Percentiles rank a stretch among this genome's conserved stretches.
These are phyloP conservation scores for Channallabes apus DNA, from an alignment of 2,797 vertebrate genomes.

Conservation along the genomic window DNA sequence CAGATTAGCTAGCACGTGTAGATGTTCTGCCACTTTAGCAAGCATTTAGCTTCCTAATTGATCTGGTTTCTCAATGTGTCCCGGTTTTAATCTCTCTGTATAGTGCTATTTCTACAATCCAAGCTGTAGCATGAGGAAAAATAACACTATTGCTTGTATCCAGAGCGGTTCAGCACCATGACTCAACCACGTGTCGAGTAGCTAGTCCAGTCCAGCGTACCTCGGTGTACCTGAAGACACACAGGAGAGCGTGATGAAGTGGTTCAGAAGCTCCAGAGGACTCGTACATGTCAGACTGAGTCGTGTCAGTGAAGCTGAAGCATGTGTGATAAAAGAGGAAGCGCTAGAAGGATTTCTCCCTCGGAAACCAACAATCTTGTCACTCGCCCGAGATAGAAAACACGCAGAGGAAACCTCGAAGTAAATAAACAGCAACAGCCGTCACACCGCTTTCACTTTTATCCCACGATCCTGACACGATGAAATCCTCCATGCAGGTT, in stretches of 20 bases:
- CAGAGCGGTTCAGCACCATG: background rate
- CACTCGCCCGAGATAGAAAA: conserved; percentile 22
- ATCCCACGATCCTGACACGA: background rate
- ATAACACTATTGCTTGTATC: too few species aligned
- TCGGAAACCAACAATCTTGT: conserved; percentile 12
- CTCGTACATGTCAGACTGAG: conserved; percentile 48
- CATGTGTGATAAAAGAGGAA: conserved; percentile 36
- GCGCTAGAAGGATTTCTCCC: conserved; percentile 6
- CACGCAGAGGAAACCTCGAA: conserved; percentile 7
- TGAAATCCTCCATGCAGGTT: background rate
- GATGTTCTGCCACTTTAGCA: too few species aligned
- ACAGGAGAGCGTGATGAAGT: background rate
- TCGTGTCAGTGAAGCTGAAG: conserved; percentile 32
- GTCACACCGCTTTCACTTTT: background rate
- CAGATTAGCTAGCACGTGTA: too few species aligned
- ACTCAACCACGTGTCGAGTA: background rate
- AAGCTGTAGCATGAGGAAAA: background rate
- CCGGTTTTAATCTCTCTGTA: background rate
- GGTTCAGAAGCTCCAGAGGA: conserved; percentile 10
- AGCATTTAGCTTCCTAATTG: background rate
- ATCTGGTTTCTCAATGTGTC: background rate
- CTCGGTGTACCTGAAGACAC: background rate
- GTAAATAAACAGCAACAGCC: conserved; percentile 21
- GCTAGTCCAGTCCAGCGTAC: background rate
- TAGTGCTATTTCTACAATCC: background rate